phyloP scores from a whole-genome alignment of 2,888 invertebrate genomes.

The Lissocephala sabroskyi region DNA sequence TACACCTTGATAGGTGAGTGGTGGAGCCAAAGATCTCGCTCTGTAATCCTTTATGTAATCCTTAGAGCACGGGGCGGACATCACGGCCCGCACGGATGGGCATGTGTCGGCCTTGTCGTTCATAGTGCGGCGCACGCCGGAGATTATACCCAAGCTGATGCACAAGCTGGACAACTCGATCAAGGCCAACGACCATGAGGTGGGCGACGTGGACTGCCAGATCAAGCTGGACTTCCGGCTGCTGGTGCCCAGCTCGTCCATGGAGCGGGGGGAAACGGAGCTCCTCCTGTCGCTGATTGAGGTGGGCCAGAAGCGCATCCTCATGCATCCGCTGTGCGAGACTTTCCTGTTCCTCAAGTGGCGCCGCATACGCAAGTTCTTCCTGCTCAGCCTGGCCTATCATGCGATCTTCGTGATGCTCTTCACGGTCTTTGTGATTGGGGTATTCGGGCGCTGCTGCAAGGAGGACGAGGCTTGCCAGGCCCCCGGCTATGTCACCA shows the following conservation, averaged over 20 bases:
- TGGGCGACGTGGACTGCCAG: constrained; percentile 90
- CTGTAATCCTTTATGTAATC: background rate
- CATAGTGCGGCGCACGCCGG: constrained; percentile 87
- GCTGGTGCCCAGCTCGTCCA: constrained; percentile 74
- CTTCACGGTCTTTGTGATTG: constrained; percentile 82
- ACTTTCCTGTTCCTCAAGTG: constrained; percentile 89
- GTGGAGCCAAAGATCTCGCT: constrained; percentile 10
- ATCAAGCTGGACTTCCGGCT: constrained; percentile 79
- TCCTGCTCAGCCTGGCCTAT: constrained; percentile 83
- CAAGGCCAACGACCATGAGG: constrained; percentile 85
- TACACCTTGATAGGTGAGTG: constrained; percentile 77
- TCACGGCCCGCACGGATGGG: constrained; percentile 85
- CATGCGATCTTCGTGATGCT: constrained; percentile 83
- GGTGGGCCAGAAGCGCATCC: constrained; percentile 84
- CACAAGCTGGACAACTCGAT: constrained; percentile 83
- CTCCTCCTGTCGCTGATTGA: constrained; percentile 82
- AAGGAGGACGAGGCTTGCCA: constrained; percentile 49
- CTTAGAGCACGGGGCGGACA: constrained; percentile 83
- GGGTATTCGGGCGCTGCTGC: constrained; percentile 72
- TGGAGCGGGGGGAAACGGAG: constrained; percentile 80
- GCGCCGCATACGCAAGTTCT: constrained; percentile 86
- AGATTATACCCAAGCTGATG: constrained; percentile 82
- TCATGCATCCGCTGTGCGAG: constrained; percentile 89
- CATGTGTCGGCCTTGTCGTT: constrained; percentile 86
- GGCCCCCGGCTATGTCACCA: constrained; percentile 60